Percentiles rank a stretch among this genome's conserved stretches.
These are phyloP conservation scores for Venustoraphidia nigricollis DNA, from an alignment of 2,888 invertebrate species.

Conservation along the genomic window DNA sequence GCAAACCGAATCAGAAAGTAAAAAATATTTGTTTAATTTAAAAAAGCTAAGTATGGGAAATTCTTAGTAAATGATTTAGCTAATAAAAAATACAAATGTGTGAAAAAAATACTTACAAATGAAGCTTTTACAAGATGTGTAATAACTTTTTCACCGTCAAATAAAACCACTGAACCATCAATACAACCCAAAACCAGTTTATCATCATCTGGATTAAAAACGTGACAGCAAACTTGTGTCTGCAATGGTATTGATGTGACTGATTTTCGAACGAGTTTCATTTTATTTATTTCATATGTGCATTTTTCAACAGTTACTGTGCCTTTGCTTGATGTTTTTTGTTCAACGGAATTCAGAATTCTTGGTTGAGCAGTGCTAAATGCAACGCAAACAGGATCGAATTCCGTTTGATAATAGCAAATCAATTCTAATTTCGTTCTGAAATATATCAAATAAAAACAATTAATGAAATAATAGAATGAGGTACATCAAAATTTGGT, in stretches of 20 bases:
- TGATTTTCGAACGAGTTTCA: conserved; percentile 43
- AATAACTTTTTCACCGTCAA: conserved; percentile 58
- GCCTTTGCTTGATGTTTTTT: conserved; percentile 55
- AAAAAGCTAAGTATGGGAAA: no score
- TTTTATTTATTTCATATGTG: conserved; percentile 41
- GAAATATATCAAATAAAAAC: conserved; percentile 16
- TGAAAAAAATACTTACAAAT: conserved; percentile 44
- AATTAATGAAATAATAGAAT: neutral
- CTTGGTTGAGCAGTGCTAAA: conserved; percentile 57
- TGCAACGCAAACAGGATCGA: conserved; percentile 70
- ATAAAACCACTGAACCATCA: conserved; percentile 67
- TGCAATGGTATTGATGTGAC: conserved; percentile 54
- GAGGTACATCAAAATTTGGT: no score
- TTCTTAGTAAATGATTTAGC: no score
- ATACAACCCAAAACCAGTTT: conserved; percentile 68
- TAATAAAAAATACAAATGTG: neutral
- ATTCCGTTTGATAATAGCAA: conserved; percentile 73
- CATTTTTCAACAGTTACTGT: conserved; percentile 59
- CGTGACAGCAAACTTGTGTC: conserved; percentile 49
- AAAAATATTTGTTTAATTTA: no score
- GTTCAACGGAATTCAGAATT: conserved; percentile 64
- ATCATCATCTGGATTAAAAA: conserved; percentile 55
- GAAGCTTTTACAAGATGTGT: conserved; percentile 62
- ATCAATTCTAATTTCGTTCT: conserved; percentile 57
- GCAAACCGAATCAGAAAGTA: no score